Percentiles rank a stretch among this genome's conserved stretches.
Evolutionary conservation across 2,113 vertebrate species (phyloP).

Genomic region (Rhea americana): DNA sequence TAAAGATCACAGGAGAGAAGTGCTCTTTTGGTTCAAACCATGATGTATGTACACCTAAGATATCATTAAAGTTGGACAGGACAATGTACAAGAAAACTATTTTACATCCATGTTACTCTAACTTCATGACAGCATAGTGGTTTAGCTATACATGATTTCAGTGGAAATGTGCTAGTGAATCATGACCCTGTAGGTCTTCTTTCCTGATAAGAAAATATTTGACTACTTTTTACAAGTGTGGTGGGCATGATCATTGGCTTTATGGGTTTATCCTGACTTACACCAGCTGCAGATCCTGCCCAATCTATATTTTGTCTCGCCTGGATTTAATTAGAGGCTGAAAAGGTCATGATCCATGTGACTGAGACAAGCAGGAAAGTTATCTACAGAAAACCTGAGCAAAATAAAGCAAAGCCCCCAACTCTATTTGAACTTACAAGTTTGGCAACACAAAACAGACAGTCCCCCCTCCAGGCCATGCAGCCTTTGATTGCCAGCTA

Average conservation of each 20-base stretch:
- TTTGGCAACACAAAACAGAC: slow-evolving; percentile 2
- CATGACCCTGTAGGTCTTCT: neutral
- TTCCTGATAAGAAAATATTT: neutral
- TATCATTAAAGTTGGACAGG: slow-evolving; percentile 6
- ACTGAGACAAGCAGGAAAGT: neutral
- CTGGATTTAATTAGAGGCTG: neutral
- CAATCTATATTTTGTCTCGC: neutral
- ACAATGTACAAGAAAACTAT: neutral
- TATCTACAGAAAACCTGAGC: neutral
- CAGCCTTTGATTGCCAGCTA: slow-evolving; percentile 40
- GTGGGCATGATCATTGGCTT: neutral
- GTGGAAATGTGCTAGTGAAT: neutral
- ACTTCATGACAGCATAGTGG: neutral
- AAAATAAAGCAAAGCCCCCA: neutral
- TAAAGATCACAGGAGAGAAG: neutral
- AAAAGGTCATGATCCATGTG: neutral
- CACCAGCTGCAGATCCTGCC: neutral
- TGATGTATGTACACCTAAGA: neutral
- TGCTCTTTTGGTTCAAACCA: neutral
- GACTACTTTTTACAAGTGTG: neutral
- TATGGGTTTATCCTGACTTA: neutral
- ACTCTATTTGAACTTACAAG: neutral
- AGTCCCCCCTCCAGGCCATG: neutral
- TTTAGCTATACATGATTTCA: neutral
- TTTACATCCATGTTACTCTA: neutral